Evolutionary conservation across 2,113 vertebrate genomes (phyloP), one percentile per base, ranked within the genome.

Genomic region (Gavialis gangeticus): DNA sequence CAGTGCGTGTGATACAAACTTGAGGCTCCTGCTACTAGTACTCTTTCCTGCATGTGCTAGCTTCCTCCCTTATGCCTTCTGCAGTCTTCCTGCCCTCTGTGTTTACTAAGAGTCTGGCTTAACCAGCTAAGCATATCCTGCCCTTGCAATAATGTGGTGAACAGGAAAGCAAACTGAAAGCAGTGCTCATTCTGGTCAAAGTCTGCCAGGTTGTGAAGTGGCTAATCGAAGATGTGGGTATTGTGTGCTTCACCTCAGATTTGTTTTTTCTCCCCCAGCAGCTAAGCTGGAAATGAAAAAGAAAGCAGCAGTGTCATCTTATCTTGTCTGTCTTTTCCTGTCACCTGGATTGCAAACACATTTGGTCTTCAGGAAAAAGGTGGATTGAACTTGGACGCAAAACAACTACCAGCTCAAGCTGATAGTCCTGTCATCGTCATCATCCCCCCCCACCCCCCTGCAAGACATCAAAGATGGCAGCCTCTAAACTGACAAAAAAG

Each of bases 371-470:
- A 91, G 46, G 46, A 81, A 75, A 91, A 46, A 46, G 22, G 12
- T 37, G 12, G 69, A 71, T 71, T 12, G 6, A 75, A 78, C 83
- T 85, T 76, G 67, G 75, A 64, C 60, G n/a, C 27, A n/a, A 82
- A 80, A 85, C 59, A 91, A 82, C 67, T 60, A 91, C 75, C 75
- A 81, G 77, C 55, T 75, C 83, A 91, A 91, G 85, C 56, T 80
- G 83, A 86, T 79, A 83, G 79, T 89, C 62, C 46, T 9, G 9
- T 46, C 8, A 7, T 37, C 46, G 46, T 34, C 34, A 34, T 34
- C 34, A 34, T 34, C 34, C 34, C 34, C 34, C 34, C 34, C 34
- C 34, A 34, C 46, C 46, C 46, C 46, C 46, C 8, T 2, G 82
- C 76, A 77, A 56, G 73, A 77, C 82, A 89, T 83, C 34, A 56